Base-by-base conservation (phyloP, 92 coral and sea anemone species). In the Zoanthus sociatus region DNA sequence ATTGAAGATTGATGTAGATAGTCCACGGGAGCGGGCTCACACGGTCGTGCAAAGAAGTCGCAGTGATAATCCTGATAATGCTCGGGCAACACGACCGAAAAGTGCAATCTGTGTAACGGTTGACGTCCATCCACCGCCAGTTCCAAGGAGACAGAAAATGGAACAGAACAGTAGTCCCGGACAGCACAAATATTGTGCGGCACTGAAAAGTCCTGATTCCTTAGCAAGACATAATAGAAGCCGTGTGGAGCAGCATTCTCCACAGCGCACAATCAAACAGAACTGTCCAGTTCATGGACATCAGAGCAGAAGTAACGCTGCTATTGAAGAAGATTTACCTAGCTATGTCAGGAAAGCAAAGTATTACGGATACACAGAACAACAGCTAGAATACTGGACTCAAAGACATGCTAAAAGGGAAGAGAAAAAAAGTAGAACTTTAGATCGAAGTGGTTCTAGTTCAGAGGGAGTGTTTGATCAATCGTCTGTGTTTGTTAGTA, bases 361-460 rank as follows among this genome's bases (percentile, higher is more conserved):
- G 61, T 81, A 81, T 30, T 81, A 81, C 47, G 85, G 85, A 46
- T 81, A 81, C 15, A 64, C 85, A 15, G 85, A 81, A 50, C 85
- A 81, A 42, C 85, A 81, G 11, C 45, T 81, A 44, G 85, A 81
- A 53, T 81, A 64, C 45, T 81, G 85, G 85, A 81, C 85, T 42
- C 85, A 81, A 74, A 46, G 85, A 20, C 75, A 66, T 67, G 85
- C 73, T 47, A 53, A 18, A 31, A 53, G 82, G 67, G 82, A 76
- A 76, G 82, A 64, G 16, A 69, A 69, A 69, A 33, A 7, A 13
- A 30, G 74, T 31, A 33, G 74, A 69, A 69, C 46, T 69, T 69
- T 15, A 2, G 74, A 33, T 68, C 58, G 84, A 26, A 78, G 17
- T 17, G 75, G n/a, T 16, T 44, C 37, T 26, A 64, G 85, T 31